Base-by-base conservation (phyloP, 2,797 vertebrate species). In the Lepidocolaptes lacrymiger region DNA sequence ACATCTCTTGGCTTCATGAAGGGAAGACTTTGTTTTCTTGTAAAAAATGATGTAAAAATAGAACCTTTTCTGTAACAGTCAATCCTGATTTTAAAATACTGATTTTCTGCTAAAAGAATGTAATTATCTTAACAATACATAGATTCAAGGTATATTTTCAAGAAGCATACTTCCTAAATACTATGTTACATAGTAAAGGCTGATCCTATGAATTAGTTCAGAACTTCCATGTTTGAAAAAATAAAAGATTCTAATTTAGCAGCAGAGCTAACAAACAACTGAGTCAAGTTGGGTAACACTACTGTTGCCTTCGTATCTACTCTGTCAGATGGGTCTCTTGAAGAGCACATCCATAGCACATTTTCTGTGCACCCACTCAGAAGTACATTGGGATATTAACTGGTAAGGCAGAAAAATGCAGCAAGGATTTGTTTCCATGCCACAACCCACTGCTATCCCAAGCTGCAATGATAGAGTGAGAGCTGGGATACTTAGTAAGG, bases 241-340 rank as follows among this genome's bases (percentile, higher is more conserved):
- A 64, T 2, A 3, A 1, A 37, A 49, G 14, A 27, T 69, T 73
- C 10, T 66, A 54, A 52, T 21, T 52, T 56, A 68, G 32, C 54
- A 68, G 14, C 21, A 68, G 34, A 92, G 27, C 14, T 37, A 75
- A 81, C 24, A 24, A n/a, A 24, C 2, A 37, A 2, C 28, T 34
- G 17, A 78, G 5, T 52, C 51, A 52, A 30, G 51, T 52, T 52
- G 18, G 51, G 51, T 52, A 52, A 30, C 4, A 7, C 5, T 55
- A 6, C 10, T 0, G 1, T 39, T 28, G 19, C 8, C 5, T 63
- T 85, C 0, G 0, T n/a, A n/a, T 58, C 36, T 36, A 39, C 12
- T 52, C 30, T 52, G 68, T n/a, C 1, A 1, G 68, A 68, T 10
- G 6, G 7, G 4, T 64, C 13, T 55, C 6, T 59, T 77, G 37